phyloP scores from a whole-genome alignment of 1,140 invertebrate species.

The Drosophila ercepeae region DNA sequence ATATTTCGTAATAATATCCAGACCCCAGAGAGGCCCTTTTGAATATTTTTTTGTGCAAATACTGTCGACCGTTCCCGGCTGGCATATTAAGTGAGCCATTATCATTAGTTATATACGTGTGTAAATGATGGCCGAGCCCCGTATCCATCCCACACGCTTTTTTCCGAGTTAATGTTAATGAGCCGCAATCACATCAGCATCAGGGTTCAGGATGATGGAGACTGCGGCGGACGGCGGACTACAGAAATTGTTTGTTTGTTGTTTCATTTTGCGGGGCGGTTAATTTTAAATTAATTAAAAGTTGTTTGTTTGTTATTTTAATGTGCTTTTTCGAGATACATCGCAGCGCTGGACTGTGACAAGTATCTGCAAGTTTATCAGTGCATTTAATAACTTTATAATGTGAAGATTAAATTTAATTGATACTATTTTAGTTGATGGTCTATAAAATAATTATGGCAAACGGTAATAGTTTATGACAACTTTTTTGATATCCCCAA shows the following conservation, averaged over 20 bases:
- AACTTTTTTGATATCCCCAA: too few species aligned
- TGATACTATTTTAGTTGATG: too few species aligned
- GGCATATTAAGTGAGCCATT: slow-evolving; percentile 68
- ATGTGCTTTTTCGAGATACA: slow-evolving; percentile 4
- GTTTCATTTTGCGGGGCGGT: slow-evolving; percentile 40
- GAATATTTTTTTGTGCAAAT: slow-evolving; percentile 45
- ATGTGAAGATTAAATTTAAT: not conserved
- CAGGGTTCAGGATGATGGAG: slow-evolving; percentile 24
- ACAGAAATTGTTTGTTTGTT: slow-evolving; percentile 44
- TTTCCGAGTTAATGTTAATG: slow-evolving; percentile 49
- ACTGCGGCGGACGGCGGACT: slow-evolving; percentile 8
- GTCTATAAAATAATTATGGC: too few species aligned
- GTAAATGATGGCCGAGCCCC: slow-evolving; percentile 28
- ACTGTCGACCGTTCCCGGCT: slow-evolving; percentile 22
- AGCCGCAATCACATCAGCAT: slow-evolving; percentile 58
- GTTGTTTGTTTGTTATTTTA: slow-evolving; percentile 46
- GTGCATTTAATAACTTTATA: not conserved
- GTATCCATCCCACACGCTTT: slow-evolving; percentile 5
- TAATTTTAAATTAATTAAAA: slow-evolving; percentile 65
- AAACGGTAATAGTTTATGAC: too few species aligned
- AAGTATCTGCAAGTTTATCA: not conserved
- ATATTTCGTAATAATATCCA: slow-evolving; percentile 42
- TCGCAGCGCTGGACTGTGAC: not conserved
- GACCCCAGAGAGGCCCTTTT: slow-evolving; percentile 17
- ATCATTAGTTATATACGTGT: slow-evolving; percentile 63